Evolutionary conservation across 2,113 vertebrate genomes (phyloP).

Genomic region (Hystrix cristata): DNA sequence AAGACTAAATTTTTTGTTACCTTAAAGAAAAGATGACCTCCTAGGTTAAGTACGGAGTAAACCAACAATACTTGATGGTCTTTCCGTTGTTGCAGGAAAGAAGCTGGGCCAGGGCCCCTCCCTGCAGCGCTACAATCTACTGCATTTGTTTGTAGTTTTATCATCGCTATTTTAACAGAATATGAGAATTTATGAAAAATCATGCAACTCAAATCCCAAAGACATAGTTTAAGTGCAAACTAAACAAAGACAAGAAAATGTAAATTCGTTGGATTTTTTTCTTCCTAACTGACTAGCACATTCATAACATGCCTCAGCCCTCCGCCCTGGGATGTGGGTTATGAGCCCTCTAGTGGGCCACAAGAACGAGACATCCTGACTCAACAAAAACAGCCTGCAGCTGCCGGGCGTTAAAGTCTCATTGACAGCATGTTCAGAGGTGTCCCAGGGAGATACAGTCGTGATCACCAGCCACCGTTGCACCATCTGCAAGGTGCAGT

Average conservation of each 20-base stretch:
- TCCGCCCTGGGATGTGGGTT: not conserved
- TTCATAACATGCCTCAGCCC: not conserved
- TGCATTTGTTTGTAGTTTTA: not conserved
- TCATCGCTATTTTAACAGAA: not conserved
- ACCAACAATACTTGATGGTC: not conserved
- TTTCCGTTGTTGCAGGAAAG: not conserved
- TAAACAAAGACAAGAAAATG: not conserved
- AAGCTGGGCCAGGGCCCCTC: not conserved
- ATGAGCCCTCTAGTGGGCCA: not conserved
- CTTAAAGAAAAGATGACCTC: constrained; percentile 18
- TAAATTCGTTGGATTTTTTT: not conserved
- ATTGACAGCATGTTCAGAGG: not conserved
- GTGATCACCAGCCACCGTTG: not conserved
- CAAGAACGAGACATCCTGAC: not conserved
- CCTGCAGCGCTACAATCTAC: not conserved
- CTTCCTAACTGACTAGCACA: not conserved
- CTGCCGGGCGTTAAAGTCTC: not conserved
- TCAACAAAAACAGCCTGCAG: not conserved
- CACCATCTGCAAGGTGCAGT: not conserved
- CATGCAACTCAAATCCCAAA: not conserved
- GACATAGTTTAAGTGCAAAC: not conserved
- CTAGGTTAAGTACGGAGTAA: not conserved
- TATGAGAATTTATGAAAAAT: not conserved
- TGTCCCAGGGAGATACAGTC: not conserved
- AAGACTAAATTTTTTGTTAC: not conserved